These are phyloP conservation scores for Himalopsyche kuldschensis DNA, from an alignment of 2,888 invertebrate species.

Conservation along the genomic window DNA sequence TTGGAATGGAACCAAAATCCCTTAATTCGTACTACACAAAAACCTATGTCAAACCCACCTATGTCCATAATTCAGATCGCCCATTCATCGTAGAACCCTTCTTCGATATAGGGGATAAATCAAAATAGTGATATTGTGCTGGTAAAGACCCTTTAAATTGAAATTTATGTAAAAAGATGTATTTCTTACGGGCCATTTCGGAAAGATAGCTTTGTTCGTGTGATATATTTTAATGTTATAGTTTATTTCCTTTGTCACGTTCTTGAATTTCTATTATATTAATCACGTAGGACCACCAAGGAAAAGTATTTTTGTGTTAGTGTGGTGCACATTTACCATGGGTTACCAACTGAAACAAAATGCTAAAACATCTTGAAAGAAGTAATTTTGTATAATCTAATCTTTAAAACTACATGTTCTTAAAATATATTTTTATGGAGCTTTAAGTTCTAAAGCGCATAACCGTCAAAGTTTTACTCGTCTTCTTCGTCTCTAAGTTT, in stretches of 20 bases:
- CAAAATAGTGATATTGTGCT: slow-evolving; percentile 16
- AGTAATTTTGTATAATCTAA: too few relatives aligned
- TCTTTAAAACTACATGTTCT: too few relatives aligned
- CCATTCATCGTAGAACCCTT: slow-evolving; percentile 25
- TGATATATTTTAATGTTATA: slow-evolving; percentile 8
- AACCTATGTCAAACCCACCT: slow-evolving; percentile 26
- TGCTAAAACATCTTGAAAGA: too few relatives aligned
- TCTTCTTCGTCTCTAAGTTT: too few relatives aligned
- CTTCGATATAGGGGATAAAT: slow-evolving; percentile 26
- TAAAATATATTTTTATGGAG: too few relatives aligned
- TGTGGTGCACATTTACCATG: not conserved
- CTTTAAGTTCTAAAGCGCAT: too few relatives aligned
- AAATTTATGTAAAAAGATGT: slow-evolving; percentile 36
- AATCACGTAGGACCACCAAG: slow-evolving; percentile 33
- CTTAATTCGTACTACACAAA: slow-evolving; percentile 35
- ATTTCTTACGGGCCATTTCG: slow-evolving; percentile 11
- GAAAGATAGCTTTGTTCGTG: slow-evolving; percentile 11
- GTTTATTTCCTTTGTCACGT: slow-evolving; percentile 7
- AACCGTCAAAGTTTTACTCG: too few relatives aligned
- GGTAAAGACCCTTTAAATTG: slow-evolving; percentile 32
- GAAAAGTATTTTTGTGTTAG: not conserved
- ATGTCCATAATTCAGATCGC: slow-evolving; percentile 33
- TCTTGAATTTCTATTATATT: slow-evolving; percentile 14
- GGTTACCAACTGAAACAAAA: not conserved
- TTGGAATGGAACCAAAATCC: slow-evolving; percentile 12